Base-by-base conservation (phyloP, 2,797 vertebrate species). In the Acrossocheilus wenchowensis region DNA sequence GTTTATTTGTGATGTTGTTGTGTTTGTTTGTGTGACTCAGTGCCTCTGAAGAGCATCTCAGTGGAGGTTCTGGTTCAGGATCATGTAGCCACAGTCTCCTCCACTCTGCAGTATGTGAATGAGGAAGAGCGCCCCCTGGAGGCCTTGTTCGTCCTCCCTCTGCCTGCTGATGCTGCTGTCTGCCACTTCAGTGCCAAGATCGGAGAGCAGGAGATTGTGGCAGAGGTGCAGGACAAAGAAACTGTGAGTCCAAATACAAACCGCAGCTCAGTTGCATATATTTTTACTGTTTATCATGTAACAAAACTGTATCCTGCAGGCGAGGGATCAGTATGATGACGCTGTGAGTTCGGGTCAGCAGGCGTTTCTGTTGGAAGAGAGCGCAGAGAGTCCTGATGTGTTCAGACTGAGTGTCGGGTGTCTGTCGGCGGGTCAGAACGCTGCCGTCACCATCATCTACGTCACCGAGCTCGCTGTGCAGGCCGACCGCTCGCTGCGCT, bases 161-260 rank as follows among this genome's bases (percentile, higher is more conserved):
- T 96, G 93, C 95, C 96, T 73, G 94, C 93, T 57, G 54, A 57
- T 60, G 95, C 96, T 80, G 96, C 96, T 8, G 93, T 97, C 71
- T 96, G 96, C 89, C 95, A 95, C 88, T 97, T 97, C 80, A 95
- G 96, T 74, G 96, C 96, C 43, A 87, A 91, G 78, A 91, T 97
- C 5, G 95, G 95, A 87, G 93, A 95, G 77, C 94, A 91, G 19
- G 93, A 90, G 89, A 57, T 57, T 57, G 54, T 57, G 54, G 54
- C 54, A 57, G 54, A 57, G 21, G 54, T 57, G 54, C 54, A 57
- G 3, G 54, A 57, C 6, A 57, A 21, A 57, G 21, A 57, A 23
- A 23, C 4, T 14, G 21, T 57, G 54, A 57, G 54, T 57, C 54
- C 9, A 23, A 10, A 57, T 10, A 57, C 54, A 23, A n/a, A n/a